Base-by-base conservation (phyloP, 1,140 invertebrate species). In the Oedothorax gibbosus region DNA sequence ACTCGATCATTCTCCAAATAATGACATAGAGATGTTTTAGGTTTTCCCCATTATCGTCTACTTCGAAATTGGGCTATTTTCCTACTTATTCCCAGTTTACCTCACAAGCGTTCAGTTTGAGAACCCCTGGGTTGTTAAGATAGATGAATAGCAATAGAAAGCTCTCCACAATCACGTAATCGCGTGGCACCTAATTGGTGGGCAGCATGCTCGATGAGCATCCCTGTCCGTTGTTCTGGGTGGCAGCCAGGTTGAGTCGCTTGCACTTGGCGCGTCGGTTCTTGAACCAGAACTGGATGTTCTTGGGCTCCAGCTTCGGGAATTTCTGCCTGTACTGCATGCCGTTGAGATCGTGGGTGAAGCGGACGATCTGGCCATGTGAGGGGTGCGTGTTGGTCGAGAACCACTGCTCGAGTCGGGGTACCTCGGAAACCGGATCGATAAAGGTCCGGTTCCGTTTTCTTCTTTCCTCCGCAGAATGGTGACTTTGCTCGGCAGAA, bases 371-470 rank as follows among this genome's bases (percentile, higher is more conserved):
- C 88, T 98, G 92, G 91, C 97, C 97, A 89, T 98, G 97, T 87
- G 96, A 97, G 62, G 97, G 98, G 91, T 99, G 98, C 50, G 98
- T 99, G 91, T 99, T 98, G 89, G 97, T 93, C n/a, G 94, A 93
- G 89, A 99, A 99, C 97, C 98, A 99, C 88, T 96, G 95, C 89
- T 99, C 98, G 80, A 99, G 91, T 87, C 96, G 93, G 7, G 98
- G 98, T 68, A 99, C 98, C 92, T 99, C 98, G 35, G 96, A 97
- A 14, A 99, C 96, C 0, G 98, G 98, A 91, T 99, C 98, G 87
- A 99, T 99, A 90, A 99, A 99, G n/a, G 98, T 99, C 85, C 98
- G 93, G 90, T 98, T 99, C 56, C 98, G 65, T 85, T 86, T 86
- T 14, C 86, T 65, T 50, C 86, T 35, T 35, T 86, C 86, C 56